Base-by-base conservation (phyloP, 2,113 vertebrate genomes). In the Alosa alosa region DNA sequence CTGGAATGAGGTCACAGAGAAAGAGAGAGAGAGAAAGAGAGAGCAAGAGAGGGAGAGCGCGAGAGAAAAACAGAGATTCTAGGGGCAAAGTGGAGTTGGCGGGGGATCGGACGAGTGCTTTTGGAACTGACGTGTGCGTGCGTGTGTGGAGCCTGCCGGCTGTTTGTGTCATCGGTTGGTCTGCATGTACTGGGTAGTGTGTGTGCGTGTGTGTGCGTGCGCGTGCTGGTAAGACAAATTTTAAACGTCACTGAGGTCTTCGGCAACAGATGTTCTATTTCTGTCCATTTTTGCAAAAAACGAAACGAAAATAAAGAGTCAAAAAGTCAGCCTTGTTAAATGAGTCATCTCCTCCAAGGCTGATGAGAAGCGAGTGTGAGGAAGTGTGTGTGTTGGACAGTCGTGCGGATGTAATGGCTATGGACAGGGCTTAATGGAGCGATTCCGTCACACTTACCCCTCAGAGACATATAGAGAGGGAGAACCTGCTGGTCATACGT, bases 401-500 rank as follows among this genome's bases (percentile, higher is more conserved):
- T 25, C 64, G 64, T 72, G 64, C 64, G 36, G 64, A 72, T 36
- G 31, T 72, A 72, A 72, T 72, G n/a, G 25, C n/a, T 72, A 72
- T 72, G 31, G 64, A 72, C 64, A 72, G 64, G n/a, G 64, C 64
- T 72, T 72, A 72, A 72, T 72, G 64, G 64, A 72, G 64, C 60
- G 22, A 68, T 8, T 11, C 10, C 31, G 11, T 31, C n/a, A 31
- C 64, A 25, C 31, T 46, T 22, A 83, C 4, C 36, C 50, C 31
- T 39, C 10, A 82, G 41, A n/a, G 55, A 60, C 52, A 18, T 55
- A 64, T 20, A 17, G 52, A 84, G 18, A 9, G 52, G 22, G 50
- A n/a, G 82, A 84, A 7, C n/a, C 60, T 64, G 60, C 22, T 22
- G 5, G n/a, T 25, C 64, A 31, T 25, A 31, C 25, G 20, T n/a